Conservation (phyloP, 2,888 invertebrate genomes). For the Yponomeuta plumbellus region DNA sequence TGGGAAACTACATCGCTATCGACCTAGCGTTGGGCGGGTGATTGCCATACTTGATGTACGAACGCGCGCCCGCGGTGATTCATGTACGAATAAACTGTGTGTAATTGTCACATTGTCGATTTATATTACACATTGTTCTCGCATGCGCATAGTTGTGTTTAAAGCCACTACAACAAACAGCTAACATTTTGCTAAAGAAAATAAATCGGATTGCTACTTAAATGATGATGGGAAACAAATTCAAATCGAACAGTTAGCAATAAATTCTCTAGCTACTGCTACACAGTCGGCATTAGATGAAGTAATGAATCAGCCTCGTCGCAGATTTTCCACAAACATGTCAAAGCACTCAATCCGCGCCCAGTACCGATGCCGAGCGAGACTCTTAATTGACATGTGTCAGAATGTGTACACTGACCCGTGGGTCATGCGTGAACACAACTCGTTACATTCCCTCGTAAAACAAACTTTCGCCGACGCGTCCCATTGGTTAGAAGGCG, state of each 20-base stretch:
- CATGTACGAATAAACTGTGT: constrained; percentile 15
- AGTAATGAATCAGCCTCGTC: constrained; percentile 69
- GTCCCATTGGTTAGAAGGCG: constrained; percentile 35
- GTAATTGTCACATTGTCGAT: constrained; percentile 17
- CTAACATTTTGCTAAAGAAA: constrained; percentile 9
- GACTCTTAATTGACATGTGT: constrained; percentile 73
- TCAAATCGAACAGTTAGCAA: constrained; percentile 28
- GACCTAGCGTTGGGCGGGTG: neutral
- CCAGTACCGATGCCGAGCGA: constrained; percentile 47
- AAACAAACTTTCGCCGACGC: constrained; percentile 53
- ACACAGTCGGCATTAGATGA: constrained; percentile 29
- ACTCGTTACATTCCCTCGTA: constrained; percentile 58
- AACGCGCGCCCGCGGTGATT: constrained; percentile 12
- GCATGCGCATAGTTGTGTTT: neutral
- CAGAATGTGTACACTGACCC: constrained; percentile 71
- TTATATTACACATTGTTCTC: constrained; percentile 17
- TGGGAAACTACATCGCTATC: constrained; percentile 37
- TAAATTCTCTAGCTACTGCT: constrained; percentile 34
- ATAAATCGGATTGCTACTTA: constrained; percentile 12
- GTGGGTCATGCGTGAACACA: constrained; percentile 67
- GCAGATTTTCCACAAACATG: constrained; percentile 70
- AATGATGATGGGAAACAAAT: constrained; percentile 37
- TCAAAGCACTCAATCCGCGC: constrained; percentile 69
- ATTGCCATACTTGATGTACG: constrained; percentile 15
- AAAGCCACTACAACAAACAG: neutral